Conservation (phyloP, 2,888 invertebrate species). For the Diploptera punctata region DNA sequence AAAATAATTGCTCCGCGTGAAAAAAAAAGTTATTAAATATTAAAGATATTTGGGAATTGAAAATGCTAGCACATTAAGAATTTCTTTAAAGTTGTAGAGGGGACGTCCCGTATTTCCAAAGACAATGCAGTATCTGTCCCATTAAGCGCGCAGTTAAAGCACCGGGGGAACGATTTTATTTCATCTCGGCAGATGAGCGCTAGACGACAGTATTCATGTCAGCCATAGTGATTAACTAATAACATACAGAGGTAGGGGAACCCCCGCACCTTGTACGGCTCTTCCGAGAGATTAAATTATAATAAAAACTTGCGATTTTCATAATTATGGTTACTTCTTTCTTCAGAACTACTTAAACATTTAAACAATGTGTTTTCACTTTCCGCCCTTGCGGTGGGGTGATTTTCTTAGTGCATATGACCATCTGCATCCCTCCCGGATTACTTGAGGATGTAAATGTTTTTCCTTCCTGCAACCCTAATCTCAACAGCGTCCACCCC, state of each 20-base stretch:
- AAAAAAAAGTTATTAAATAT: too few relatives aligned
- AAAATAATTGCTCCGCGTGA: too few relatives aligned
- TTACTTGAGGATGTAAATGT: background rate
- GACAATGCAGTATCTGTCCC: too few relatives aligned
- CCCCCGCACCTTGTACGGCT: background rate
- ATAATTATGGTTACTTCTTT: background rate
- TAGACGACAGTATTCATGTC: background rate
- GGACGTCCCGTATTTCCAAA: too few relatives aligned
- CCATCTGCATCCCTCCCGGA: background rate
- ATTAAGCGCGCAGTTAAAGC: background rate
- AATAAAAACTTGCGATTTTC: conserved; percentile 12
- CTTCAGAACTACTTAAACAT: conserved; percentile 8
- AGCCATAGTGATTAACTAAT: background rate
- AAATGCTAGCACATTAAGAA: too few relatives aligned
- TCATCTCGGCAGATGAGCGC: background rate
- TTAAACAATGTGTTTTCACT: background rate
- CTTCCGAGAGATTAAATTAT: background rate
- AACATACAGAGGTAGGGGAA: background rate
- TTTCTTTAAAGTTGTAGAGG: too few relatives aligned
- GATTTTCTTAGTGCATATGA: background rate
- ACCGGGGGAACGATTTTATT: background rate
- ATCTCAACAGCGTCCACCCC: background rate
- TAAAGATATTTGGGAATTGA: too few relatives aligned
- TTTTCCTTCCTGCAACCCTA: background rate
- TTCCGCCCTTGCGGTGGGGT: background rate